Evolutionary conservation across 1,140 invertebrate species (phyloP).

Genomic region (Orussus abietinus): DNA sequence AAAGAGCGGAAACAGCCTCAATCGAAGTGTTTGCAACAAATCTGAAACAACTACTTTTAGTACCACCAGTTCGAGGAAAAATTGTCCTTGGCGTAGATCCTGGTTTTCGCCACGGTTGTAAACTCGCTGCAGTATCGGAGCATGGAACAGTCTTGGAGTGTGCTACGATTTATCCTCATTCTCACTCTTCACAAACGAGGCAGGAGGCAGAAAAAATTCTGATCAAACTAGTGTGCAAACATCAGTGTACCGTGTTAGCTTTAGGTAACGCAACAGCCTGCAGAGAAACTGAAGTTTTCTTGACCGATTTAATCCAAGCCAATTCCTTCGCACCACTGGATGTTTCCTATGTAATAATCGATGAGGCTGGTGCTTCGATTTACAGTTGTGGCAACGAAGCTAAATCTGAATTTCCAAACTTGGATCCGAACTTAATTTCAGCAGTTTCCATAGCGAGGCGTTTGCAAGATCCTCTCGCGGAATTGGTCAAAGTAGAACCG

Average conservation of each 20-base stretch:
- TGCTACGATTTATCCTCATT: slow-evolving; percentile 65
- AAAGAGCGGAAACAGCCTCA: slow-evolving; percentile 73
- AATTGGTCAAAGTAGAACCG: slow-evolving; percentile 89
- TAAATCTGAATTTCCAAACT: slow-evolving; percentile 74
- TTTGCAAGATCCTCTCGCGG: slow-evolving; percentile 83
- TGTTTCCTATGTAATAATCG: slow-evolving; percentile 77
- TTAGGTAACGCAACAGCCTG: slow-evolving; percentile 88
- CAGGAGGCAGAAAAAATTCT: slow-evolving; percentile 22
- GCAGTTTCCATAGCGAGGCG: slow-evolving; percentile 79
- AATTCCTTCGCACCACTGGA: slow-evolving; percentile 55
- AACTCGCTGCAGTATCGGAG: slow-evolving; percentile 69
- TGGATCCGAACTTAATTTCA: slow-evolving; percentile 60
- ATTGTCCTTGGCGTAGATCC: slow-evolving; percentile 83
- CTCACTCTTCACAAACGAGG: slow-evolving; percentile 1
- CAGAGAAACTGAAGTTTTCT: slow-evolving; percentile 75
- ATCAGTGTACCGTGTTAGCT: slow-evolving; percentile 69
- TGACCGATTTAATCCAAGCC: slow-evolving; percentile 62
- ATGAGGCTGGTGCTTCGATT: slow-evolving; percentile 84
- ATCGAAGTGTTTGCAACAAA: slow-evolving; percentile 82
- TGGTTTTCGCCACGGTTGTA: slow-evolving; percentile 81
- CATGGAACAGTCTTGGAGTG: slow-evolving; percentile 69
- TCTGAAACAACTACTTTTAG: slow-evolving; percentile 76
- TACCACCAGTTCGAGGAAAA: slow-evolving; percentile 75
- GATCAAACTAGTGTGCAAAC: slow-evolving; percentile 28
- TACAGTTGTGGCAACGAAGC: slow-evolving; percentile 85